Evolutionary conservation across 2,888 invertebrate genomes (phyloP).

Genomic region (Panzeria rudis): DNA sequence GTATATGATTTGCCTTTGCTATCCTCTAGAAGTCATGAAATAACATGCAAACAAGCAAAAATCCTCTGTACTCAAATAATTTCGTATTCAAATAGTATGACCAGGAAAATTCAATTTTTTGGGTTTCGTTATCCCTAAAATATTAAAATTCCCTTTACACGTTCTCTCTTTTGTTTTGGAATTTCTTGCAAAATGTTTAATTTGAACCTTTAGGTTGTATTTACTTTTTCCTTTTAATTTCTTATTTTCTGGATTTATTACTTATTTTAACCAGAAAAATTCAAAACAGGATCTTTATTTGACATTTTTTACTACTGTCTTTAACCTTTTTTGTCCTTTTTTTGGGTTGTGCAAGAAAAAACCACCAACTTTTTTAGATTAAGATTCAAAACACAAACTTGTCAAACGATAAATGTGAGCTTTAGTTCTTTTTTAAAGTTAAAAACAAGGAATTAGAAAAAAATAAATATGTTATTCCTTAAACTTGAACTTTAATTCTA

Average conservation of each 20-base stretch:
- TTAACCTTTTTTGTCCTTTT: neutral
- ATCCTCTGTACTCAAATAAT: slow-evolving; percentile 14
- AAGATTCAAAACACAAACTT: slow-evolving; percentile 59
- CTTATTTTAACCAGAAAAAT: slow-evolving; percentile 44
- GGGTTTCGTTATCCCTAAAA: slow-evolving; percentile 52
- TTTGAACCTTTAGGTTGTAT: slow-evolving; percentile 55
- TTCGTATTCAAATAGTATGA: slow-evolving; percentile 67
- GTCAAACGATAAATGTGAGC: slow-evolving; percentile 24
- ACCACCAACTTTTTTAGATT: slow-evolving; percentile 59
- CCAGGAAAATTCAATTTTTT: slow-evolving; percentile 40
- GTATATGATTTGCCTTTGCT: slow-evolving; percentile 43
- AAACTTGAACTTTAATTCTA: too few species aligned
- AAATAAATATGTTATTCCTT: neutral
- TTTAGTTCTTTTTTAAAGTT: neutral
- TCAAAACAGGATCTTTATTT: slow-evolving; percentile 32
- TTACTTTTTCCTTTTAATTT: slow-evolving; percentile 51
- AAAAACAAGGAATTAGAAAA: neutral
- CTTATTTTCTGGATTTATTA: slow-evolving; percentile 63
- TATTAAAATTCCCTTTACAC: slow-evolving; percentile 22
- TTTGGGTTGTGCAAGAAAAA: neutral
- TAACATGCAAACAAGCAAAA: slow-evolving; percentile 14
- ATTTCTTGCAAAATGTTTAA: slow-evolving; percentile 42
- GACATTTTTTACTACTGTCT: slow-evolving; percentile 31
- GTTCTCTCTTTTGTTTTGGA: neutral
- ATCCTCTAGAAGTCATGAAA: neutral